A percentile compares a stretch with the other conserved stretches of the same genome.
These are phyloP conservation scores for Sarcophaga subvicina DNA, from an alignment of 2,888 invertebrate species.

Conservation along the genomic window DNA sequence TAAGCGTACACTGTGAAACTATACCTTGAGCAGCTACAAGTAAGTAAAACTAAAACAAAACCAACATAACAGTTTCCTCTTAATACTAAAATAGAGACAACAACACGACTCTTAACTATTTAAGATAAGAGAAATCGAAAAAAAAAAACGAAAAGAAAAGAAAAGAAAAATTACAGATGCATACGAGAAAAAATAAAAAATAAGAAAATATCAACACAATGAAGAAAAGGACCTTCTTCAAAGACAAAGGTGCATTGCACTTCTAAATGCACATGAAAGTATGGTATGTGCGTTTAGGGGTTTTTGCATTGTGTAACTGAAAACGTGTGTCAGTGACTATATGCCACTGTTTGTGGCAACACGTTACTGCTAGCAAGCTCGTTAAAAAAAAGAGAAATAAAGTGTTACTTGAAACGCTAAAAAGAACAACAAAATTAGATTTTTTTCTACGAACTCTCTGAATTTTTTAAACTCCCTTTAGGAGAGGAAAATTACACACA, in stretches of 20 bases:
- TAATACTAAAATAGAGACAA: constrained; percentile 14
- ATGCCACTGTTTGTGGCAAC: constrained; percentile 49
- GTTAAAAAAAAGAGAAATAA: constrained; percentile 40
- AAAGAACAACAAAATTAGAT: neutral
- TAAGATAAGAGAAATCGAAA: neutral
- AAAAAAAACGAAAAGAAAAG: neutral
- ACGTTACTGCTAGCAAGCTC: constrained; percentile 8
- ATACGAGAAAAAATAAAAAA: neutral
- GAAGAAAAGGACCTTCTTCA: constrained; percentile 58
- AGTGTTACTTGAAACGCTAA: constrained; percentile 56
- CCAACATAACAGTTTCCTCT: constrained; percentile 35
- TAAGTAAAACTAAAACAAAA: constrained; percentile 44
- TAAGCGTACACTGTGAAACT: constrained; percentile 1
- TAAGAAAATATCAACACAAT: neutral
- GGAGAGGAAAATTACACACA: constrained; percentile 32
- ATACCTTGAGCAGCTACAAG: constrained; percentile 26
- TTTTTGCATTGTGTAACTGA: neutral
- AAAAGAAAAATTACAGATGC: constrained; percentile 11
- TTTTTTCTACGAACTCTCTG: neutral
- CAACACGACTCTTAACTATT: no score
- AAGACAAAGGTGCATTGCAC: constrained; percentile 65
- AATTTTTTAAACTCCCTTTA: neutral
- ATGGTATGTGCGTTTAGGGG: neutral
- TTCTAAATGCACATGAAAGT: constrained; percentile 13
- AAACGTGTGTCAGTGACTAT: constrained; percentile 41